Evolutionary conservation across 2,113 vertebrate species (phyloP), one percentile per base, ranked within the genome.

Genomic region (Haplochromis vanheusdeni): DNA sequence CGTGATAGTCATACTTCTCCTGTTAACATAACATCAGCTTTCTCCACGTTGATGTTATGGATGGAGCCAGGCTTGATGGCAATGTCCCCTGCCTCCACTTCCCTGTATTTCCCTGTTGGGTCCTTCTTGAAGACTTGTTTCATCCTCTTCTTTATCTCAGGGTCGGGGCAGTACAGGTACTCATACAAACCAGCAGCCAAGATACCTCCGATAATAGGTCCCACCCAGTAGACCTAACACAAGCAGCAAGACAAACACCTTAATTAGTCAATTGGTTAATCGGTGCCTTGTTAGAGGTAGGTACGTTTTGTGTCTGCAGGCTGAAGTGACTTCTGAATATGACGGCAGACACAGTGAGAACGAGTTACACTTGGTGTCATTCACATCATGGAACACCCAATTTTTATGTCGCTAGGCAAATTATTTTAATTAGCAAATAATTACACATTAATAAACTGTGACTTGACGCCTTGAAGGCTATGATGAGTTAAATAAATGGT

Each of bases 1-100:
- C 86, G 95, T 95, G 96, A 96, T 98, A 98, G 97, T 99, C 98
- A 99, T 97, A 97, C 97, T 88, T 98, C 98, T 1, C 96, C 97
- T 1, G 96, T 95, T 0, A 97, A 87, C 33, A 65, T 37, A 65
- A 37, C 60, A 87, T 97, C 97, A 2, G 94, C 93, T 55, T 96
- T 96, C 91, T 97, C 97, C 0, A 96, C 83, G 88, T 97, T 97
- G 35, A 97, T 94, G 75, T 96, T 93, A 2, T 97, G 97, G 79
- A 97, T 91, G 33, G 96, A 94, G 28, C 96, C 95, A 2, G 97
- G 96, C 86, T 97, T 98, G 86, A 97, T 89, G 80, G 96, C 94
- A 62, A 97, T 56, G 89, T 98, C 97, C 0, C 97, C 97, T 0
- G 94, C 95, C 84, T 96, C 97, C 83, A 98, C 97, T 84, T 98